Evolutionary conservation across 2,888 invertebrate species (phyloP).

Genomic region (Lasius fuliginosus): DNA sequence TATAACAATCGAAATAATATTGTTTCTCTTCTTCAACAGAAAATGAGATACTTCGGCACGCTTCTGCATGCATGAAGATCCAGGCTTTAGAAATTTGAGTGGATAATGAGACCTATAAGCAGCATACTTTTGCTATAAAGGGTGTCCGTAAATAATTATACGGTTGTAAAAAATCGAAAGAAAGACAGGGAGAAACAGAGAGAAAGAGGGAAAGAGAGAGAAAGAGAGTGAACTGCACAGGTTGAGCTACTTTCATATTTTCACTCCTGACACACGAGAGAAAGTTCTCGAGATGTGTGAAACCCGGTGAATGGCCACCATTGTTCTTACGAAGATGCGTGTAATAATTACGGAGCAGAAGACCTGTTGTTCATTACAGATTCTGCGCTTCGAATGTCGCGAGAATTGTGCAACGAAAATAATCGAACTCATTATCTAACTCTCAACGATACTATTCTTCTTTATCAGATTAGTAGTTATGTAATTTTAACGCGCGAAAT

Average conservation of each 20-base stretch:
- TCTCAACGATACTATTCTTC: slow-evolving; percentile 14
- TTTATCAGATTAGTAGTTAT: slow-evolving; percentile 26
- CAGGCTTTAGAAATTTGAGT: not conserved
- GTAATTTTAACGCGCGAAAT: not conserved
- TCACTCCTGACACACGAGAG: slow-evolving; percentile 84
- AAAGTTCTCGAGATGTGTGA: slow-evolving; percentile 84
- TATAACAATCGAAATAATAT: not conserved
- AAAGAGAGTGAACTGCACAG: slow-evolving; percentile 77
- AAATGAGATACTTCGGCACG: not conserved
- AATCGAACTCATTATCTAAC: slow-evolving; percentile 40
- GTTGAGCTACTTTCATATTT: slow-evolving; percentile 86
- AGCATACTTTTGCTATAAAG: not conserved
- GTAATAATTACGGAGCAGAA: slow-evolving; percentile 59
- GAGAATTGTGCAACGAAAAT: slow-evolving; percentile 49
- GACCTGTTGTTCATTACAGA: slow-evolving; percentile 17
- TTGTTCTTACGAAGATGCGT: slow-evolving; percentile 78
- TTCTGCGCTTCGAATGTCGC: slow-evolving; percentile 37
- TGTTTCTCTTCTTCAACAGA: not conserved
- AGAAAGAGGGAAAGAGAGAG: slow-evolving; percentile 68
- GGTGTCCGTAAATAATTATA: slow-evolving; percentile 25
- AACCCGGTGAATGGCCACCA: slow-evolving; percentile 79
- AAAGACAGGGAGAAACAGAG: slow-evolving; percentile 59
- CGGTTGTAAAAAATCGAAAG: slow-evolving; percentile 14
- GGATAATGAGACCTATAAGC: not conserved
- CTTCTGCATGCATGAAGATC: not conserved